Base-by-base conservation (phyloP, 2,113 vertebrate genomes). In the Pionites leucogaster region DNA sequence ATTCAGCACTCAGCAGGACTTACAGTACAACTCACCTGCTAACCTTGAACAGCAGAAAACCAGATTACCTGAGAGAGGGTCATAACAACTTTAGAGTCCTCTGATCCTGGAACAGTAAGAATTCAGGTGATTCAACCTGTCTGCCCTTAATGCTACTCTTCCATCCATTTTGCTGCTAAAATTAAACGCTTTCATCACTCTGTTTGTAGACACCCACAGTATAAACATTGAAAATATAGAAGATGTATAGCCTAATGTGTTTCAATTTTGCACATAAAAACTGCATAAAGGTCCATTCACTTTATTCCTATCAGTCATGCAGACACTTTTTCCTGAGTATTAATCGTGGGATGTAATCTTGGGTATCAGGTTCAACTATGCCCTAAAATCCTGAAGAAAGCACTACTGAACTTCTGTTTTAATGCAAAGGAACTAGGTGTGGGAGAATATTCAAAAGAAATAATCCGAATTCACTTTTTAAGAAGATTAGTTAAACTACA, bases 401-500 rank as follows among this genome's bases (percentile, higher is more conserved):
- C 33, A 67, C 4, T 49, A 19, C 13, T 50, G 67, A 84, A 87
- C 22, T 67, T 72, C 42, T 72, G 19, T 7, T 90, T 75, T 49
- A 90, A 77, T 68, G 29, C 17, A 85, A 60, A 93, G 52, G 31
- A 92, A 71, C 31, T 24, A 86, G n/a, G 33, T 69, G n/a, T 60
- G 25, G 15, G 15, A 88, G 13, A 57, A 88, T 24, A 88, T n/a
- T 71, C 39, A 64, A 69, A 27, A 91, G 55, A 86, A 78, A 49
- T 46, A 90, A 89, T 82, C 65, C 60, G 84, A 89, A 95, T 86
- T 84, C 80, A 84, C 76, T 95, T 83, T 82, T 74, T 77, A 90
- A 94, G 89, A 87, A 90, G 86, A 95, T 95, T 79, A 94, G 68
- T 94, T 95, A 82, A 95, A 92, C 93, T 76, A 65, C 69, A 92